phyloP scores from a whole-genome alignment of 2,113 vertebrate genomes.

The Motacilla alba region DNA sequence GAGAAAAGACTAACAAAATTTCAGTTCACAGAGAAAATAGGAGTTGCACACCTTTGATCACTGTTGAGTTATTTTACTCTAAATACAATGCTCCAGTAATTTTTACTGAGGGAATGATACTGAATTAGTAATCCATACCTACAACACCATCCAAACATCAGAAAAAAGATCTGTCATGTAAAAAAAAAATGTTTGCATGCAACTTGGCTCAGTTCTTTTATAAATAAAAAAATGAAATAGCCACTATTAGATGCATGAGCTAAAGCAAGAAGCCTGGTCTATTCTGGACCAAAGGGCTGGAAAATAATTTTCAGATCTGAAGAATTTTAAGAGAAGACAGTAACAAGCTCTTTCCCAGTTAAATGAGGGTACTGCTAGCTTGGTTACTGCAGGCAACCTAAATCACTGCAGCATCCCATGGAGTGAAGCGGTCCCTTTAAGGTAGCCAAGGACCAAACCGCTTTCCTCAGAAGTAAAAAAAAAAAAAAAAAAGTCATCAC shows the following conservation, averaged over 20 bases:
- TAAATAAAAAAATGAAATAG: not conserved
- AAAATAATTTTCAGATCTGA: slow-evolving; percentile 6
- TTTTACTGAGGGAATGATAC: not conserved
- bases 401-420: not conserved
- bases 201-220: not conserved
- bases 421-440: not conserved
- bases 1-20: not conserved
- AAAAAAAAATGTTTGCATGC: not conserved
- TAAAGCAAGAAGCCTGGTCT: not conserved
- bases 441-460: not conserved
- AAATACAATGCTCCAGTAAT: not conserved
- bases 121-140: not conserved
- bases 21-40: not conserved
- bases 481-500: not conserved
- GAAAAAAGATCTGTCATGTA: not conserved
- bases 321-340: not conserved
- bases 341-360: not conserved
- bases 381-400: not conserved
- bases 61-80: not conserved
- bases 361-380: not conserved
- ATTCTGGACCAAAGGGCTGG: not conserved
- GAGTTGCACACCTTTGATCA: not conserved
- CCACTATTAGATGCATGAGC: not conserved
- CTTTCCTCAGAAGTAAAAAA: not conserved
- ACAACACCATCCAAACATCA: not conserved